phyloP scores from a whole-genome alignment of 2,113 vertebrate species.

The Thomomys bottae region DNA sequence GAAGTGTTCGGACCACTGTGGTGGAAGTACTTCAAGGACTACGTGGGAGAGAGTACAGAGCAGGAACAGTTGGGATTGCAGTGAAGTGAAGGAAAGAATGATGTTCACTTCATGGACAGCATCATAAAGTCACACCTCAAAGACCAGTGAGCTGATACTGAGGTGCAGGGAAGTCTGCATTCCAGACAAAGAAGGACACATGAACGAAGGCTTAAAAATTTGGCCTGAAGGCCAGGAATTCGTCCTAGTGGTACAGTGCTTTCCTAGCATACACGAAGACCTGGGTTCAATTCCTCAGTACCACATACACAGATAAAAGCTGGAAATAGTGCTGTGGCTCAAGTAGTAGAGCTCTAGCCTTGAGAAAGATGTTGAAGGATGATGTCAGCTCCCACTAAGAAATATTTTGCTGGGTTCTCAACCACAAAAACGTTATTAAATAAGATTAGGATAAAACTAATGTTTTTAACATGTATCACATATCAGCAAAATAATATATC shows the following conservation, averaged over 20 bases:
- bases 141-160: neutral
- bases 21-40: neutral
- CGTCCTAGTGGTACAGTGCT: no score
- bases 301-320: no score
- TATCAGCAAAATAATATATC: neutral
- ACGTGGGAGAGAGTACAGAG: neutral
- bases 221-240: no score
- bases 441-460: neutral
- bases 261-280: no score
- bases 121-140: neutral
- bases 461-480: neutral
- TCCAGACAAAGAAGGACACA: neutral
- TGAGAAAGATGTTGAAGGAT: neutral
- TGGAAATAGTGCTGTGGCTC: no score
- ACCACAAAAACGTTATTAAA: constrained; percentile 13
- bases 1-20: neutral
- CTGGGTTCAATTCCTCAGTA: no score
- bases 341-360: no score
- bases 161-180: neutral
- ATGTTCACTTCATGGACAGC: neutral
- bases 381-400: neutral
- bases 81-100: neutral
- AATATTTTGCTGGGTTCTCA: neutral
- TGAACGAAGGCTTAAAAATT: neutral
- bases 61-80: neutral